Evolutionary conservation across 2,113 vertebrate species (phyloP), one percentile per base, ranked within the genome.

Genomic region (Neotragus pygmaeus): DNA sequence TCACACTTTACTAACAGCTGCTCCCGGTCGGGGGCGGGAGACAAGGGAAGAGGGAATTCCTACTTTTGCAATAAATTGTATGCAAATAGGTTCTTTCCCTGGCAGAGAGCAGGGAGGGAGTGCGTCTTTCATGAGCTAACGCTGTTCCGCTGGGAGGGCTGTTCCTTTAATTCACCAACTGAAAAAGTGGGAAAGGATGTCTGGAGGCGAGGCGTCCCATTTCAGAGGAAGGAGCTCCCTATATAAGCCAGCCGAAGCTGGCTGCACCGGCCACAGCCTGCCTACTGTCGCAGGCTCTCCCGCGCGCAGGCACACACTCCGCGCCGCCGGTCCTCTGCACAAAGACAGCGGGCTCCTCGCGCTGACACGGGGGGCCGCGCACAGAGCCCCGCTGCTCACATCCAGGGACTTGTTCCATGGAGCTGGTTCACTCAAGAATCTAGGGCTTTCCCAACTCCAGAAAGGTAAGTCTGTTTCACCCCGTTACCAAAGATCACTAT

Each of bases 201-300:
- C 98, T 99, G 98, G 98, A 99, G 99, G 99, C 99, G 98, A 99
- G 99, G 99, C 99, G 78, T 99, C 99, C 98, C 99, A 97, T 99
- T 99, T 99, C 99, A 99, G 98, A 66, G 98, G 98, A 98, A 98
- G 90, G 98, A 98, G 98, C 98, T 98, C 96, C 84, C 98, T 99
- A 99, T 99, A 99, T 98, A 99, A 99, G 98, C 95, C 98, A 6
- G 98, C 96, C 94, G 98, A 98, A 98, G 98, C 98, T 96, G 98
- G 98, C 98, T 98, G 97, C 97, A 73, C 33, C 14, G 98, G 90
- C 92, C 97, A 95, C 97, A 98, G 93, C 95, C 97, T 96, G 98
- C 98, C 98, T 91, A 55, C 98, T 98, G 98, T 98, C 98, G 98
- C 98, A 97, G 39, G 43, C 70, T 85, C 98, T 94, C 97, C 49